phyloP scores from a whole-genome alignment of 2,113 vertebrate genomes.

The Daboia siamensis region DNA sequence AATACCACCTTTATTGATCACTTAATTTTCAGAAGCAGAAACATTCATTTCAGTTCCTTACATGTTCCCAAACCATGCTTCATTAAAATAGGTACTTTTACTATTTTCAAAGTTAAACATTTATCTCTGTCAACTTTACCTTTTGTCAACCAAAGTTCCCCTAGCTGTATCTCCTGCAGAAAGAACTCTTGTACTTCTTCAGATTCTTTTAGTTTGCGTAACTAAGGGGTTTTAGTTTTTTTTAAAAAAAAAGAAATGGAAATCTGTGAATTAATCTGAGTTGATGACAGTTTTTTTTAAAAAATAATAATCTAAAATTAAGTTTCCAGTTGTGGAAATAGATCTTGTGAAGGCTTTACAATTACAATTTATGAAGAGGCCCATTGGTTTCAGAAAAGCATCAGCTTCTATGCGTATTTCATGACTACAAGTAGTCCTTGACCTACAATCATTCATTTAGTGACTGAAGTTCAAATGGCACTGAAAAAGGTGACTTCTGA shows the following conservation, averaged over 20 bases:
- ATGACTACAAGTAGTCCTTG: background rate
- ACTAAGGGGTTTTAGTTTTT: constrained; percentile 36
- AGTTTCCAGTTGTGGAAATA: background rate
- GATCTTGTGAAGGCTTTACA: background rate
- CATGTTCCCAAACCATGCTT: background rate
- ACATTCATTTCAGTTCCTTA: background rate
- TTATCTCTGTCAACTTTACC: constrained; percentile 37
- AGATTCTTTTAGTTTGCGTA: constrained; percentile 30
- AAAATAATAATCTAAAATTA: background rate
- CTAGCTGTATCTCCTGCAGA: constrained; percentile 48
- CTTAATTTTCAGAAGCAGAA: background rate
- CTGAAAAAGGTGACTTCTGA: background rate
- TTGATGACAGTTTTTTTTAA: background rate
- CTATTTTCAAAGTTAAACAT: background rate
- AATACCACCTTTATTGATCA: background rate
- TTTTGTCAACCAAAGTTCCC: constrained; percentile 48
- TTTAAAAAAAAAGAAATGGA: background rate
- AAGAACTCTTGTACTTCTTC: constrained; percentile 49
- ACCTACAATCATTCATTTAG: background rate
- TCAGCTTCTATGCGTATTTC: background rate
- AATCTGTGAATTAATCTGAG: background rate
- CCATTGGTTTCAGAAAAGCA: background rate
- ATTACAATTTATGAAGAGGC: background rate
- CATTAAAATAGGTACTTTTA: background rate
- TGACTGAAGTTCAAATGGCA: background rate